A percentile compares a stretch with the other conserved stretches of the same genome.
phyloP scores from a whole-genome alignment of 2,113 vertebrate species.

The Centropus unirufus region DNA sequence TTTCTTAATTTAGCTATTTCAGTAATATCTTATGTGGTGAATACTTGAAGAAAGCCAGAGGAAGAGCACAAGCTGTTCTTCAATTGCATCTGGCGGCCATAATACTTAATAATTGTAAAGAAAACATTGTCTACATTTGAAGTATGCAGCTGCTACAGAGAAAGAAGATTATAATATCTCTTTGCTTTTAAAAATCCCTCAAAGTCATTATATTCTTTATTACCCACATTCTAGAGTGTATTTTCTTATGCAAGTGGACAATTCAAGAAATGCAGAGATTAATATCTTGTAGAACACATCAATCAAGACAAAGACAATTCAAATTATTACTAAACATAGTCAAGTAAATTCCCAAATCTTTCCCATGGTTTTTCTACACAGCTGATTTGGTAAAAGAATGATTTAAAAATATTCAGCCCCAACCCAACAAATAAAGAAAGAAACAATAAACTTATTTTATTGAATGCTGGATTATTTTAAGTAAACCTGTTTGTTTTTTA shows the following conservation, averaged over 20 bases:
- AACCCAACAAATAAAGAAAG: background rate
- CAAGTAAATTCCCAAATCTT: background rate
- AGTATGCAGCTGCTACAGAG: background rate
- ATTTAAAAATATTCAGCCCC: background rate
- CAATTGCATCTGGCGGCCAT: background rate
- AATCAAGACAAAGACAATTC: constrained; percentile 10
- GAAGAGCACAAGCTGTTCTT: background rate
- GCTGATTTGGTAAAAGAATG: background rate
- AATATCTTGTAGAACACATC: background rate
- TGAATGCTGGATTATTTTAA: constrained; percentile 46
- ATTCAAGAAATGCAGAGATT: background rate
- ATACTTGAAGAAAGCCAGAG: background rate
- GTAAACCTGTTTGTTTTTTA: constrained; percentile 49
- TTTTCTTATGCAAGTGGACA: constrained; percentile 24
- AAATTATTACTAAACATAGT: background rate
- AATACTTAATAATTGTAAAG: constrained; percentile 36
- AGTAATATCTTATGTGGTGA: background rate
- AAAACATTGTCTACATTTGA: background rate
- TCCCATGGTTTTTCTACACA: background rate
- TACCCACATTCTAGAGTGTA: background rate
- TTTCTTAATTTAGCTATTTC: constrained; percentile 3
- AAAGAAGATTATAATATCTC: constrained; percentile 5
- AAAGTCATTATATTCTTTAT: constrained; percentile 27
- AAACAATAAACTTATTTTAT: constrained; percentile 1
- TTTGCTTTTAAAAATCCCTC: constrained; percentile 42